These are phyloP conservation scores for Parauchenoglanis ngamensis DNA, from an alignment of 2,797 vertebrate species.

Conservation along the genomic window DNA sequence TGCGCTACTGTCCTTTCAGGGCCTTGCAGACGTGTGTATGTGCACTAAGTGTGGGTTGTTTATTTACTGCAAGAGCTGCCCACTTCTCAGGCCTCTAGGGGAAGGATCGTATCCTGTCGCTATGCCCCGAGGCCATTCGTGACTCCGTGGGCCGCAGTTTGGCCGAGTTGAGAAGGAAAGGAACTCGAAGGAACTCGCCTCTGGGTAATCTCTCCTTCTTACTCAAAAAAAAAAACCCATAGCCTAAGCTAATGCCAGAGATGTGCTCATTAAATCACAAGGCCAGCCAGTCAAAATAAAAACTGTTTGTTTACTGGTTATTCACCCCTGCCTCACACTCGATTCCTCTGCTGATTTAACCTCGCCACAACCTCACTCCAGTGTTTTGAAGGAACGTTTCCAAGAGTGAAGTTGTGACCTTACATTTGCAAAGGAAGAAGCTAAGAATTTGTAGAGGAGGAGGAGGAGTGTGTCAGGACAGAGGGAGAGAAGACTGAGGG, in stretches of 20 bases:
- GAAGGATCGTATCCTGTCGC: conserved; percentile 57
- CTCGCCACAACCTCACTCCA: conserved; percentile 53
- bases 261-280: conserved; percentile 77
- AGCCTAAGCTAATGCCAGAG: conserved; percentile 64
- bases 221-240: conserved; percentile 13
- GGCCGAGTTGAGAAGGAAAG: conserved; percentile 59
- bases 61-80: conserved; percentile 71
- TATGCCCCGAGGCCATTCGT: conserved; percentile 61
- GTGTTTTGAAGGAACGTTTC: conserved; percentile 25
- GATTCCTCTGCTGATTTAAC: conserved; percentile 71
- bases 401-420: conserved; percentile 51
- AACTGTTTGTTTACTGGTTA: conserved; percentile 72
- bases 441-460: conserved; percentile 24
- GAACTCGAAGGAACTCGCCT: conserved; percentile 57
- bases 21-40: conserved; percentile 58
- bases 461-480: conserved; percentile 32
- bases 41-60: conserved; percentile 71
- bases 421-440: conserved; percentile 57
- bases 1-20: conserved; percentile 66
- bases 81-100: conserved; percentile 63
- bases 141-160: conserved; percentile 55
- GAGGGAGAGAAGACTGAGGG: conserved; percentile 69
- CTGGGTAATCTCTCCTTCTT: conserved; percentile 58
- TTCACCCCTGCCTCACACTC: conserved; percentile 68
- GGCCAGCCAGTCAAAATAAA: conserved; percentile 75